A percentile compares a stretch with the other conserved stretches of the same genome.
These are phyloP conservation scores for Lottia scabra DNA, from an alignment of 2,888 invertebrate species.

Conservation along the genomic window DNA sequence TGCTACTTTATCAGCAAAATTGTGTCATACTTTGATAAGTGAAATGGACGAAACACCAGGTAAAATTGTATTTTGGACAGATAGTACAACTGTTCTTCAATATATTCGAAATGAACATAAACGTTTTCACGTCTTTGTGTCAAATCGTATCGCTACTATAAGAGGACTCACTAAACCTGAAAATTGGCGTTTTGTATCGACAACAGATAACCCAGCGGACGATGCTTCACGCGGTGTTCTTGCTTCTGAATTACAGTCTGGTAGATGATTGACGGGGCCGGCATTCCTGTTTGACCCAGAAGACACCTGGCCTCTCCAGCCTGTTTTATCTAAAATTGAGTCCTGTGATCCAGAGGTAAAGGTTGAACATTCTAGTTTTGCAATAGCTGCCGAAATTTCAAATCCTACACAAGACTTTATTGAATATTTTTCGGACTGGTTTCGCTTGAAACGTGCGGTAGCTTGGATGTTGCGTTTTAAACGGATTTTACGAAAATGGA, in stretches of 20 bases:
- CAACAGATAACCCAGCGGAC: neutral
- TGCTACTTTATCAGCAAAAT: slow-evolving; percentile 17
- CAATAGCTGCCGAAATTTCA: neutral
- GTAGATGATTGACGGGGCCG: neutral
- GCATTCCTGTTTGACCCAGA: neutral
- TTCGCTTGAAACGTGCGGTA: neutral
- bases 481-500: no score
- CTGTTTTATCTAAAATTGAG: neutral
- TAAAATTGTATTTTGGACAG: slow-evolving; percentile 16
- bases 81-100: slow-evolving; percentile 10
- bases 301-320: neutral
- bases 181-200: neutral
- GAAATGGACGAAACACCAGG: no score
- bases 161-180: neutral
- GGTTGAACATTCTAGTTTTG: neutral
- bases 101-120: neutral
- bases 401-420: neutral
- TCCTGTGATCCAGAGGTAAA: neutral
- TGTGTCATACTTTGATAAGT: neutral
- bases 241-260: neutral
- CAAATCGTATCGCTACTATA: slow-evolving; percentile 5
- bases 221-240: neutral
- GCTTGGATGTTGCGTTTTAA: neutral
- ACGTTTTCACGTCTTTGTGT: slow-evolving; percentile 6
- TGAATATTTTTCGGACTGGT: neutral